phyloP scores from a whole-genome alignment of 1,140 invertebrate genomes.

The Parasteatoda tepidariorum region DNA sequence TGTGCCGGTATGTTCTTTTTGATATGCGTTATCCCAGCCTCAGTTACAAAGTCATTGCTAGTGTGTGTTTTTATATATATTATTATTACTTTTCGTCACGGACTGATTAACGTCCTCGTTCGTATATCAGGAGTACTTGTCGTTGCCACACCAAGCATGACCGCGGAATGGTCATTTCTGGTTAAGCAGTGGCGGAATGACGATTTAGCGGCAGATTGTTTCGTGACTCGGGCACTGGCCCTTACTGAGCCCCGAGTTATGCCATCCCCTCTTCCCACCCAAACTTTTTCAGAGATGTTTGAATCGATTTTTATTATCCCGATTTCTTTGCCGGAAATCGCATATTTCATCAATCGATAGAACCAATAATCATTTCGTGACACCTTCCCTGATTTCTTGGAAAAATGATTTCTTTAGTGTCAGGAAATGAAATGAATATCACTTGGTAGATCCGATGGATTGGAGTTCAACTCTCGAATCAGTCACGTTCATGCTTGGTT shows the following conservation, averaged over 20 bases:
- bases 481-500: no score
- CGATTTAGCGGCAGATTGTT: background rate
- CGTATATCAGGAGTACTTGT: background rate
- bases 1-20: background rate
- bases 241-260: background rate
- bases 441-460: no score
- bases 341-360: background rate
- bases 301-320: background rate
- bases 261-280: background rate
- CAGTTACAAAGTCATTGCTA: background rate
- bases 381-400: background rate
- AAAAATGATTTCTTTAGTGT: no score
- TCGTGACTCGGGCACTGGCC: background rate
- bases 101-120: background rate
- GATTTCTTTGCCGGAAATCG: background rate
- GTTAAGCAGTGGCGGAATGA: background rate
- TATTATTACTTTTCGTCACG: background rate
- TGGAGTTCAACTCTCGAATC: no score
- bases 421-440: no score
- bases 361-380: background rate
- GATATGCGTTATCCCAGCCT: background rate
- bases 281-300: background rate
- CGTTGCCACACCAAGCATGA: background rate
- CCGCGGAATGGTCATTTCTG: background rate
- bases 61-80: background rate